Conservation (phyloP, 2,888 invertebrate species). For the Globia sparganii region DNA sequence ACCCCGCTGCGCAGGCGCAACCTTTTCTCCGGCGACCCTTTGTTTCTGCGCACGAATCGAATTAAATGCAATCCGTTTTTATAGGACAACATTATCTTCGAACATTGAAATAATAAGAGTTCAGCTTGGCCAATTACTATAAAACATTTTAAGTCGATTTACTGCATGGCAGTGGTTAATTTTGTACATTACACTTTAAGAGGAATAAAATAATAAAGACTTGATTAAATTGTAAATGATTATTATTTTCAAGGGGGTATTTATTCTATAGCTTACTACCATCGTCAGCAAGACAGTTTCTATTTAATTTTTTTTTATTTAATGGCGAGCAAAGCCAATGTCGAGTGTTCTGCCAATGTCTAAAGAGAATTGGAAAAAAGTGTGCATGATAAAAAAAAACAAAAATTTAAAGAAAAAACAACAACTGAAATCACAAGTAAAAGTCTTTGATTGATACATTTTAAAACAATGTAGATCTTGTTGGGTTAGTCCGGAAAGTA, state of each 20-base stretch:
- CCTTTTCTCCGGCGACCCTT: constrained; percentile 76
- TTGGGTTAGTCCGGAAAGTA: too few species aligned
- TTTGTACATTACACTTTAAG: neutral
- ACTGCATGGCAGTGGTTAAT: neutral
- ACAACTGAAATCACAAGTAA: too few species aligned
- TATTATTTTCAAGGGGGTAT: neutral
- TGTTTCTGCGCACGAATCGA: constrained; percentile 62
- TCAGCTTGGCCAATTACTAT: neutral
- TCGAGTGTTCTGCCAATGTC: too few species aligned
- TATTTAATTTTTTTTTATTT: too few species aligned
- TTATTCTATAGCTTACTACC: neutral
- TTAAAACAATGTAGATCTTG: too few species aligned
- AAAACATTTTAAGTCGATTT: neutral
- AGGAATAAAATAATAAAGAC: neutral
- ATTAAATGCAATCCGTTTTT: constrained; percentile 18
- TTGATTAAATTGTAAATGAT: neutral
- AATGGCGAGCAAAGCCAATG: too few species aligned
- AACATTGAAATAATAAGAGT: neutral
- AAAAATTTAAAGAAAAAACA: too few species aligned
- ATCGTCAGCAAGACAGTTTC: too few species aligned
- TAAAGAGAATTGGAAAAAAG: too few species aligned
- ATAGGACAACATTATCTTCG: constrained; percentile 9
- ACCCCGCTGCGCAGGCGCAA: constrained; percentile 68
- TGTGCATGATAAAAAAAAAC: too few species aligned
- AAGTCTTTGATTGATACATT: too few species aligned